Percentiles rank a stretch among this genome's conserved stretches.
These are phyloP conservation scores for Hipposideros armiger DNA, from an alignment of 2,113 vertebrate species.

Conservation along the genomic window DNA sequence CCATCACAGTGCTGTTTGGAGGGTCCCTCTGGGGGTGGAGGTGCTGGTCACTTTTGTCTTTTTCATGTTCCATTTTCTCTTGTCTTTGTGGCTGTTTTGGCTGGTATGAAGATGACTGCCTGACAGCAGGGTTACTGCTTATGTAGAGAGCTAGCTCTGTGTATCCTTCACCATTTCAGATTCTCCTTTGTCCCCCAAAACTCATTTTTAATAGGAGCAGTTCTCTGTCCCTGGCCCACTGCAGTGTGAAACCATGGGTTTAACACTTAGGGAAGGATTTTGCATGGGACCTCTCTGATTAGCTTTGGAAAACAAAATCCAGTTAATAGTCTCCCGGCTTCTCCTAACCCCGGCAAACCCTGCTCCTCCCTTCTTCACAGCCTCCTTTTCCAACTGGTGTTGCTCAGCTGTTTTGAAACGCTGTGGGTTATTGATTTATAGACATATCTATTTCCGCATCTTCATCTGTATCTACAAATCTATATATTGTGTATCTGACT, in stretches of 20 bases:
- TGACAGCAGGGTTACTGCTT: conserved; percentile 48
- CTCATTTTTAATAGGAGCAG: conserved; percentile 5
- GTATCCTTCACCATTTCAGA: background rate
- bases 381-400: background rate
- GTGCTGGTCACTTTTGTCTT: conserved; percentile 65
- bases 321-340: too few relatives aligned
- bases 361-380: background rate
- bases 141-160: background rate
- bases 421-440: background rate
- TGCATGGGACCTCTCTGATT: conserved; percentile 38
- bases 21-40: conserved; percentile 69
- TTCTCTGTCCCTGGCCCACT: conserved; percentile 11
- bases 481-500: background rate
- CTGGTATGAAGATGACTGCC: background rate
- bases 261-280: background rate
- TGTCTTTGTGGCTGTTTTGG: conserved; percentile 53
- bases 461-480: background rate
- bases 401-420: background rate
- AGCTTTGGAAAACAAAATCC: conserved; percentile 16
- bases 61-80: conserved; percentile 22
- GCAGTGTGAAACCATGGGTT: background rate
- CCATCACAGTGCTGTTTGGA: conserved; percentile 15
- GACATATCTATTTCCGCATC: background rate
- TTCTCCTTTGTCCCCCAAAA: conserved; percentile 58
- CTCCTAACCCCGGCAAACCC: background rate